A percentile compares a stretch with the other conserved stretches of the same genome.
Conservation (phyloP, 2,888 invertebrate genomes). For the Amphipoea oculea region DNA sequence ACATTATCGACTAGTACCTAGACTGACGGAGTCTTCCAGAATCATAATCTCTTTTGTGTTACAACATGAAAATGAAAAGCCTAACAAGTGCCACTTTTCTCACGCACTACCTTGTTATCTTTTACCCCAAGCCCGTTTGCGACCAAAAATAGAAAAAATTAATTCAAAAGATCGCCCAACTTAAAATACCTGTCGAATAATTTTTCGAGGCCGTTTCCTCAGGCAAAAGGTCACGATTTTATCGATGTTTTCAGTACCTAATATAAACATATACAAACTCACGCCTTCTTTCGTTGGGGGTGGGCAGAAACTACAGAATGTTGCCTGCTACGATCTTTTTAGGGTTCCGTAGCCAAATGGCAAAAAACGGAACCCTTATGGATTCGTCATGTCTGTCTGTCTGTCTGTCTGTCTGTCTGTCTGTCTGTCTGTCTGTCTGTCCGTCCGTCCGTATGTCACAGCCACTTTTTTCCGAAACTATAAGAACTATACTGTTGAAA, state of each 20-base stretch:
- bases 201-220: not conserved
- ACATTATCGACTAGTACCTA: not conserved
- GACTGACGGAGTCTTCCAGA: not conserved
- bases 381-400: too few relatives aligned
- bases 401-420: too few relatives aligned
- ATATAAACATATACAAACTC: not conserved
- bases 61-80: not conserved
- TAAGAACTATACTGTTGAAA: too few relatives aligned
- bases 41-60: not conserved
- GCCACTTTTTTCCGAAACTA: too few relatives aligned
- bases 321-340: too few relatives aligned
- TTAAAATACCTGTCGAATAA: slow-evolving; percentile 17
- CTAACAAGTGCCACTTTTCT: not conserved
- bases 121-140: not conserved
- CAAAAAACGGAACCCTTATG: too few relatives aligned
- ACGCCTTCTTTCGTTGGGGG: too few relatives aligned
- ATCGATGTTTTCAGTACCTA: slow-evolving; percentile 5
- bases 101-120: slow-evolving; percentile 3
- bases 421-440: too few relatives aligned
- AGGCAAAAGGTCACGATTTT: slow-evolving; percentile 15
- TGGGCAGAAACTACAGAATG: too few relatives aligned
- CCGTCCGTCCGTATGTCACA: too few relatives aligned
- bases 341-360: too few relatives aligned
- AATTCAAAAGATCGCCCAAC: not conserved
- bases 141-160: slow-evolving; percentile 22